Evolutionary conservation across 2,888 invertebrate genomes (phyloP), one percentile per base, ranked within the genome.

Genomic region (Apoderus coryli): DNA sequence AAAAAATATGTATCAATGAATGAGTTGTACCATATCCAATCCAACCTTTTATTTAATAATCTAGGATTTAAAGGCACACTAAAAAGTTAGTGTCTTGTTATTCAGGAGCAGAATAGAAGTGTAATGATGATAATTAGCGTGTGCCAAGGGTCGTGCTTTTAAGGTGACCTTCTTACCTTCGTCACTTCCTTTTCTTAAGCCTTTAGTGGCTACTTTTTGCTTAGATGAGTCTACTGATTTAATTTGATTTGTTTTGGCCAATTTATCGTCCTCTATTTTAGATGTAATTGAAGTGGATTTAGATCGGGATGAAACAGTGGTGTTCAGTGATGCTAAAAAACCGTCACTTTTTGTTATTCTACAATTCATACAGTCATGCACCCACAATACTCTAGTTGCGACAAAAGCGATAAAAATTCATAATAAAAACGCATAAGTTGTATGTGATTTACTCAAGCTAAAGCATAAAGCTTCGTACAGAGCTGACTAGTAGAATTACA

Each of bases 281-380:
- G 61, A 59, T 56, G 66, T 61, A 53, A 64, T 60, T 59, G 67
- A 64, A 61, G 63, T 69, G 67, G 66, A 64, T 68, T 69, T 70
- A 61, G 65, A 66, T 63, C 69, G 72, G 69, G 71, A 69, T 65
- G 70, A 72, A 64, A 68, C 69, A 65, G 70, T 70, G 64, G 75
- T 73, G 66, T 72, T 72, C 64, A 75, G 67, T 69, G 72, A 73
- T 61, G 75, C 75, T 76, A 73, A 65, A 72, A 72, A 59, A 63
- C 60, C 56, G 57, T 52, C 55, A 56, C 46, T 49, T 48, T 47
- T 47, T 43, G 50, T 50, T 48, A 45, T 40, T 43, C 37, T 33
- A 42, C 39, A 35, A 34, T 41, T 39, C 43, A 44, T 39, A 43
- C 42, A 27, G 19, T 19, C 19, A 19, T 19, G 19, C 6, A 19